A percentile compares a stretch with the other conserved stretches of the same genome.
phyloP scores from a whole-genome alignment of 2,888 invertebrate genomes.

The Aricia artaxerxes region DNA sequence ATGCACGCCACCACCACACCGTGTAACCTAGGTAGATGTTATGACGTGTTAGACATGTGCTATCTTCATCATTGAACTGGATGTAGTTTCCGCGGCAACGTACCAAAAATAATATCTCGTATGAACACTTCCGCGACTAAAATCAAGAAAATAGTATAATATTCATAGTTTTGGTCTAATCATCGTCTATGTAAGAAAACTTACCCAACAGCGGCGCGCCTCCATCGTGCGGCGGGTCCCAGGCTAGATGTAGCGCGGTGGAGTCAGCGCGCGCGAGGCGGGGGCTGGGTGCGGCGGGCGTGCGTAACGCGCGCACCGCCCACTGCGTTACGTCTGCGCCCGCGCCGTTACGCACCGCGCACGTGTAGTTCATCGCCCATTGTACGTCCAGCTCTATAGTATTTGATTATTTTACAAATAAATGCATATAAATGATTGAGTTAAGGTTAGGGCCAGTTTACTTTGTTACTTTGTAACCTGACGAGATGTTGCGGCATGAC shows the following conservation, averaged over 20 bases:
- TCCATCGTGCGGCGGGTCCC: constrained; percentile 75
- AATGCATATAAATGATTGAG: too few relatives aligned
- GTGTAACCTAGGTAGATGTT: constrained; percentile 51
- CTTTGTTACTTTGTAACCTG: too few relatives aligned
- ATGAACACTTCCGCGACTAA: not conserved
- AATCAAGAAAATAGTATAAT: too few relatives aligned
- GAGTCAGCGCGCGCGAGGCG: constrained; percentile 79
- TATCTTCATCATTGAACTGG: too few relatives aligned
- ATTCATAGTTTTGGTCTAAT: too few relatives aligned
- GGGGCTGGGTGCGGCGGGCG: constrained; percentile 83
- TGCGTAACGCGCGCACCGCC: constrained; percentile 72
- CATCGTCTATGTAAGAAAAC: too few relatives aligned
- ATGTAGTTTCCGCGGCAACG: not conserved
- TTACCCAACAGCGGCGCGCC: constrained; percentile 48
- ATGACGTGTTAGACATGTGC: not conserved
- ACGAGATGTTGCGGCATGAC: too few relatives aligned
- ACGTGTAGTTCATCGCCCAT: constrained; percentile 87
- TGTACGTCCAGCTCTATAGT: constrained; percentile 81
- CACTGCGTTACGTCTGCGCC: constrained; percentile 89
- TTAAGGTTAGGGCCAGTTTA: too few relatives aligned
- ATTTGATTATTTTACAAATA: not conserved
- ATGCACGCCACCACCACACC: constrained; percentile 52
- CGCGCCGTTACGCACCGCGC: constrained; percentile 86
- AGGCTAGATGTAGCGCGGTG: constrained; percentile 79
- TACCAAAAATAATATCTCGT: not conserved